phyloP scores from a whole-genome alignment of 2,797 vertebrate genomes.

The Ctenopoma multispine region DNA sequence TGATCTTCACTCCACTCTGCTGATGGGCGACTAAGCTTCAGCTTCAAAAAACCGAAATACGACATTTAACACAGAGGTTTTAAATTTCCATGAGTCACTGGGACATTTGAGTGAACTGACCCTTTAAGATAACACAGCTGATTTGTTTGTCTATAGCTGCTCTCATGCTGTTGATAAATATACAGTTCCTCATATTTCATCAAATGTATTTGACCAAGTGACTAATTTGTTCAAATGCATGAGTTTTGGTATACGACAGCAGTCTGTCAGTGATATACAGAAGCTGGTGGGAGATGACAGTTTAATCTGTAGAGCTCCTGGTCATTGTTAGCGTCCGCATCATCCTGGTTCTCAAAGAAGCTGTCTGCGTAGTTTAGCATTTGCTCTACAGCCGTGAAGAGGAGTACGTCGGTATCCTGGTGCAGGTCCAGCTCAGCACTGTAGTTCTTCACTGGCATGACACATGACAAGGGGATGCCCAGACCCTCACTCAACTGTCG shows the following conservation, averaged over 20 bases:
- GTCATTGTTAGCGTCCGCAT: background rate
- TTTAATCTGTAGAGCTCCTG: slow-evolving; percentile 40
- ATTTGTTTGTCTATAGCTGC: background rate
- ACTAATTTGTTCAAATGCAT: too few species aligned
- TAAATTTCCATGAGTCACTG: background rate
- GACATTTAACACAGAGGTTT: too few species aligned
- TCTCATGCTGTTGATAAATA: too few species aligned
- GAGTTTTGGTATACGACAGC: background rate
- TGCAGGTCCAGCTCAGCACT: slow-evolving; percentile 79
- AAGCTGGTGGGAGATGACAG: rapidly evolving
- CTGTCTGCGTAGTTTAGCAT: slow-evolving; percentile 78
- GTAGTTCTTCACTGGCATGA: slow-evolving; percentile 86
- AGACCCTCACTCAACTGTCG: slow-evolving; percentile 75
- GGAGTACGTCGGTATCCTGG: slow-evolving; percentile 75
- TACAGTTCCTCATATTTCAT: too few species aligned
- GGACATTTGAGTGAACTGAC: background rate
- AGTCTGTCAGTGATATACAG: background rate
- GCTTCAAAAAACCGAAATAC: too few species aligned
- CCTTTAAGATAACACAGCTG: background rate
- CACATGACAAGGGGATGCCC: slow-evolving; percentile 80
- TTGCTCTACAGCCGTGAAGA: slow-evolving; percentile 75
- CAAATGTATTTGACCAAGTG: too few species aligned
- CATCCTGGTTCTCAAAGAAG: slow-evolving; percentile 76
- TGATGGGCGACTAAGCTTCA: too few species aligned
- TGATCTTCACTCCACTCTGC: too few species aligned